These are phyloP conservation scores for Neosilurus hyrtlii DNA, from an alignment of 2,797 vertebrate genomes.

Conservation along the genomic window DNA sequence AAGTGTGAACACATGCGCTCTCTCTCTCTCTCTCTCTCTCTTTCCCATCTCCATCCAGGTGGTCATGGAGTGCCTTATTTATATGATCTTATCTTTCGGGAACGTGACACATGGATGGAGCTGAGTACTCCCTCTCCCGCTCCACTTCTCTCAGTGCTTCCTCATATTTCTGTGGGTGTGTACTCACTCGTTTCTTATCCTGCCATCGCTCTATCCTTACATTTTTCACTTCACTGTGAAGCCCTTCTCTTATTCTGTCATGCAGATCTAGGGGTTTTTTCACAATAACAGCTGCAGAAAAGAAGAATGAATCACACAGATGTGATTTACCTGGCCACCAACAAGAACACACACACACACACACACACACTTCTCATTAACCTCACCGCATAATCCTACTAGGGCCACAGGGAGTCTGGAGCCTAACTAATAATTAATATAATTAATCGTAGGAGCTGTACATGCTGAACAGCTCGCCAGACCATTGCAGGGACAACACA, in stretches of 20 bases:
- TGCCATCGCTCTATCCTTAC: slow-evolving; percentile 27
- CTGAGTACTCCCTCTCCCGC: slow-evolving; percentile 45
- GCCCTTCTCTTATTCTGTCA: neutral
- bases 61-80: neutral
- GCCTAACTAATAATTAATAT: too few relatives aligned
- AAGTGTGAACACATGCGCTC: neutral
- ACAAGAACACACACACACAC: neutral
- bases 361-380: neutral
- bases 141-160: slow-evolving; percentile 2
- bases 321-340: slow-evolving; percentile 14
- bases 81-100: slow-evolving; percentile 50
- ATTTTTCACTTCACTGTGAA: neutral
- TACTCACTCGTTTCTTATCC: slow-evolving; percentile 28
- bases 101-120: slow-evolving; percentile 29
- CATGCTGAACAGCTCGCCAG: too few relatives aligned
- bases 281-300: neutral
- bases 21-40: neutral
- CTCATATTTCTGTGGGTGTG: slow-evolving; percentile 28
- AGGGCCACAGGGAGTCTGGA: too few relatives aligned
- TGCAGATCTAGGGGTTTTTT: neutral
- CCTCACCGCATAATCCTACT: too few relatives aligned
- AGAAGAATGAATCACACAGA: neutral
- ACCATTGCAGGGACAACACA: too few relatives aligned
- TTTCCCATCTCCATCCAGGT: neutral
- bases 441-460: too few relatives aligned